A percentile compares a stretch with the other conserved stretches of the same genome.
These are phyloP conservation scores for Ceyx cyanopectus DNA, from an alignment of 2,113 vertebrate species.

Conservation along the genomic window DNA sequence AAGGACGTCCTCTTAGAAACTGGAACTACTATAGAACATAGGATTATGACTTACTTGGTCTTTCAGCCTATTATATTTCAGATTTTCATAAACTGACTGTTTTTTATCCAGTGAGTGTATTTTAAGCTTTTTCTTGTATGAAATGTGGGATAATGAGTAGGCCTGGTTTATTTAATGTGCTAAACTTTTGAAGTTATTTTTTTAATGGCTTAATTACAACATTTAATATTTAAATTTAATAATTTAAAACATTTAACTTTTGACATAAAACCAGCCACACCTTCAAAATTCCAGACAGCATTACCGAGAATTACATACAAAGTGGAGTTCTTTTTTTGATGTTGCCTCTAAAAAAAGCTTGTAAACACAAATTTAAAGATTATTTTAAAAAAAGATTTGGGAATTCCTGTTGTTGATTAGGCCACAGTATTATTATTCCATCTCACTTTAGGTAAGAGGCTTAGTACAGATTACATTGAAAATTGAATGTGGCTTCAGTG, in stretches of 20 bases:
- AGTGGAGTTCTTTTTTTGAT: background rate
- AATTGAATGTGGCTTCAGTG: background rate
- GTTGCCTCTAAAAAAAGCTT: background rate
- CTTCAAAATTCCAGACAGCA: background rate
- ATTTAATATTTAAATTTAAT: too few species aligned
- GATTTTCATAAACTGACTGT: background rate
- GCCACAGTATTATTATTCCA: background rate
- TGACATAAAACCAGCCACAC: background rate
- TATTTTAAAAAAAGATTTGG: background rate
- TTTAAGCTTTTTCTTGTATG: background rate
- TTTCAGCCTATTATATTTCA: background rate
- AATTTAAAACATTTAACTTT: background rate
- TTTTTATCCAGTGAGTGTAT: background rate
- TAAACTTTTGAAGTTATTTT: background rate
- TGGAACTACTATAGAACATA: background rate
- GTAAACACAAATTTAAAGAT: background rate
- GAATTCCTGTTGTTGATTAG: background rate
- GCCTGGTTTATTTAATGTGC: background rate
- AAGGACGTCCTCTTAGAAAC: background rate
- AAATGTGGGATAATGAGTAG: background rate
- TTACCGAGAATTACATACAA: background rate
- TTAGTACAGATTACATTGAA: background rate
- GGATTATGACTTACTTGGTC: background rate
- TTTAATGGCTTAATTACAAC: background rate
- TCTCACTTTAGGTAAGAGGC: background rate